Conservation (phyloP, 30 jellyfish, hydroid and myxozoan genomes). For the Turritopsis rubra region DNA sequence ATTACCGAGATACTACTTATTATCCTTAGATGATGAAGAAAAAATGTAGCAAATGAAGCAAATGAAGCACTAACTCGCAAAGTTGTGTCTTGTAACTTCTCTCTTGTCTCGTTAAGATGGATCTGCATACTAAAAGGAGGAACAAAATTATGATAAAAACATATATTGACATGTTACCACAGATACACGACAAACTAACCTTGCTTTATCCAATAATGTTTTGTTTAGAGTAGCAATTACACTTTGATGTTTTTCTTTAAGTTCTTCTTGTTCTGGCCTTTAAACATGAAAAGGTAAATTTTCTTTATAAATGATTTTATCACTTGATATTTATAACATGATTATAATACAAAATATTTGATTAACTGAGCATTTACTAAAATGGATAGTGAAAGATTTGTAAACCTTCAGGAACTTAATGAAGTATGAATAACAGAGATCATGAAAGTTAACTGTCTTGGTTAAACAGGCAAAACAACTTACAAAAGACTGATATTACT, state of each 20-base stretch:
- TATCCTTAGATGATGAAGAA: no score
- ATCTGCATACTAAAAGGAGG: constrained; percentile 48
- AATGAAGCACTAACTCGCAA: not conserved
- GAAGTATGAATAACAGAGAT: no score
- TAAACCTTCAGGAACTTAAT: not conserved
- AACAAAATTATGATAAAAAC: no score
- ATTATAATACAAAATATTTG: constrained; percentile 9
- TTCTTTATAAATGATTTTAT: not conserved
- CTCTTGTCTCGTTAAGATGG: constrained; percentile 73
- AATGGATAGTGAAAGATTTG: not conserved
- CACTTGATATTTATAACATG: not conserved
- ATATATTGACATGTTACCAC: not conserved
- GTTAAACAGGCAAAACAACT: constrained; percentile 5
- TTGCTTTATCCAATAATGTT: constrained; percentile 64
- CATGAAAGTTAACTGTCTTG: no score
- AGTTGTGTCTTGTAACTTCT: constrained; percentile 22
- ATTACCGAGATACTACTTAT: no score
- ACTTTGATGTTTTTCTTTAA: constrained; percentile 32
- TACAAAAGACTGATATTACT: constrained; percentile 53
- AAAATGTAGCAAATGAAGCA: no score
- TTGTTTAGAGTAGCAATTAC: constrained; percentile 54
- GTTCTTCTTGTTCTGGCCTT: constrained; percentile 59
- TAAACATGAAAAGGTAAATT: not conserved
- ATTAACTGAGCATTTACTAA: not conserved
- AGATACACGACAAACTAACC: constrained; percentile 16